phyloP scores from a whole-genome alignment of 2,113 vertebrate species.

The Oryzias curvinotus region DNA sequence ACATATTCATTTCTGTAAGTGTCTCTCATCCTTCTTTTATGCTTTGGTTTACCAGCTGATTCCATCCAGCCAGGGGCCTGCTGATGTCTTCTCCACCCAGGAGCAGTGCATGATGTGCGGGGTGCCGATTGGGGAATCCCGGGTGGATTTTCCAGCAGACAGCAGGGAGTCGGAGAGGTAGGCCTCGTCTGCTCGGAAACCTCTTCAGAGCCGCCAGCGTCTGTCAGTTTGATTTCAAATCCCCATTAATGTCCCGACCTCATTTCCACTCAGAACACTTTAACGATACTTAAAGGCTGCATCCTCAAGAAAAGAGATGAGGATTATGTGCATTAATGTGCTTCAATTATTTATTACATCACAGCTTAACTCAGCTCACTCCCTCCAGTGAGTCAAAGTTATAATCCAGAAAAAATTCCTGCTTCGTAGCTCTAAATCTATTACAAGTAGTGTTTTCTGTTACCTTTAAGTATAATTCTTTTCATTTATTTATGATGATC shows the following conservation, averaged over 20 bases:
- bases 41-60: constrained; percentile 14
- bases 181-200: neutral
- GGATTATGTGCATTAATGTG: constrained; percentile 13
- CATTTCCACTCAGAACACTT: neutral
- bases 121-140: constrained; percentile 6
- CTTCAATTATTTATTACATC: constrained; percentile 6
- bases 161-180: constrained; percentile 61
- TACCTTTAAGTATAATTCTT: too few species aligned
- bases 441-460: too few species aligned
- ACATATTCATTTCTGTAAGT: neutral
- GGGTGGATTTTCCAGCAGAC: constrained; percentile 27
- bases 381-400: neutral
- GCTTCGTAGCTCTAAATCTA: neutral
- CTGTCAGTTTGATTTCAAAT: constrained; percentile 26
- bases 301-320: neutral
- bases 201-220: constrained; percentile 31
- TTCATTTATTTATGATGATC: too few species aligned
- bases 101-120: constrained; percentile 24
- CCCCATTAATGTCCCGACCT: constrained; percentile 61
- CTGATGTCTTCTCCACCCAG: constrained; percentile 19
- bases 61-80: neutral
- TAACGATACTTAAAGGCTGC: constrained; percentile 1
- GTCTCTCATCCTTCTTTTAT: neutral
- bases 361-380: constrained; percentile 1
- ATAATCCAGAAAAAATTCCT: neutral